These are phyloP conservation scores for Onychomys torridus DNA, from an alignment of 2,797 vertebrate species.

Conservation along the genomic window DNA sequence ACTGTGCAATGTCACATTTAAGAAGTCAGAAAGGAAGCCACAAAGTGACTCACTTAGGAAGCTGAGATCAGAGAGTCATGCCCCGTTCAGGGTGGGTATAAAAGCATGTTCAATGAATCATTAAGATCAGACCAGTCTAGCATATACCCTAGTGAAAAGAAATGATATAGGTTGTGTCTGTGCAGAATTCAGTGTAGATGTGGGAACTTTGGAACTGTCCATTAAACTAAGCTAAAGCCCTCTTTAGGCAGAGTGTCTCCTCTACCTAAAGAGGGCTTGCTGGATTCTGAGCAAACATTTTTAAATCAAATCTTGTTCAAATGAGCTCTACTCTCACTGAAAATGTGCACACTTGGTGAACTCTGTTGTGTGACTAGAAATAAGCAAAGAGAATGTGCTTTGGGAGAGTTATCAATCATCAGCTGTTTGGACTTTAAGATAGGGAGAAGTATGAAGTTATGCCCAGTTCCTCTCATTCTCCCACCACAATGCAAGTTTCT, in stretches of 20 bases:
- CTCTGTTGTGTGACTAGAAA: slow-evolving; percentile 35
- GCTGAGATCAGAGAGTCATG: not conserved
- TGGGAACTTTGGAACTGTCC: not conserved
- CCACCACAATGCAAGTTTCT: slow-evolving; percentile 45
- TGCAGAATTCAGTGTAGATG: not conserved
- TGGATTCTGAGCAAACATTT: not conserved
- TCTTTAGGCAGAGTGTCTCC: too few species aligned
- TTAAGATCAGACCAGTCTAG: not conserved
- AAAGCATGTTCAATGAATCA: not conserved
- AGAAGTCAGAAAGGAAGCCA: not conserved
- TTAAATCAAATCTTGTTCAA: slow-evolving; percentile 46
- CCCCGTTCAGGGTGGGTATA: not conserved
- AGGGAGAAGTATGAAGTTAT: slow-evolving; percentile 19
- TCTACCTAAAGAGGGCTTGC: not conserved
- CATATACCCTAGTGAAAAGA: not conserved
- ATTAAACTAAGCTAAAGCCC: too few species aligned
- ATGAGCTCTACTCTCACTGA: not conserved
- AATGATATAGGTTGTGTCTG: not conserved
- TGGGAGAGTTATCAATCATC: not conserved
- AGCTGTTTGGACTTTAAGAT: slow-evolving; percentile 23
- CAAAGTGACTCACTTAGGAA: not conserved
- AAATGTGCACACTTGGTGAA: slow-evolving; percentile 28
- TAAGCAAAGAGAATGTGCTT: slow-evolving; percentile 22
- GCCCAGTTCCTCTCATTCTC: slow-evolving; percentile 17
- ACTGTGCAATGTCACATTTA: not conserved